These are phyloP conservation scores for Phenacoccus solenopsis DNA, from an alignment of 1,140 invertebrate species.

Conservation along the genomic window DNA sequence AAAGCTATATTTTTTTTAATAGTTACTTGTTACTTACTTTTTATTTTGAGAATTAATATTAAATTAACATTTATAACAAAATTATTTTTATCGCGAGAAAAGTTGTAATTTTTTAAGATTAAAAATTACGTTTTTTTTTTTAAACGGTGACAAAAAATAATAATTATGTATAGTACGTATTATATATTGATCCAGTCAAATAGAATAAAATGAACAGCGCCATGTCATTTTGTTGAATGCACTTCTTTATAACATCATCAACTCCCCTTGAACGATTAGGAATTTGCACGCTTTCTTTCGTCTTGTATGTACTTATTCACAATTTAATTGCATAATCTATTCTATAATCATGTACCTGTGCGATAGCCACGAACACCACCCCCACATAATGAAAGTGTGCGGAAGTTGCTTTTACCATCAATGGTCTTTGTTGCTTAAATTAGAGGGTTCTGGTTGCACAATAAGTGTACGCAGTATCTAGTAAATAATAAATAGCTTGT, in stretches of 20 bases:
- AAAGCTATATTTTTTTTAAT: too few relatives aligned
- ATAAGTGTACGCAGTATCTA: background rate
- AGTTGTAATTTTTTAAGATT: too few relatives aligned
- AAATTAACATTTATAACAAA: too few relatives aligned
- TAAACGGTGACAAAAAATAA: too few relatives aligned
- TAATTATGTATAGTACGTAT: too few relatives aligned
- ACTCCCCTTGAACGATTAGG: background rate
- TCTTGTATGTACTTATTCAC: background rate
- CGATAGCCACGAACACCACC: background rate
- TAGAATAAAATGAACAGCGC: background rate
- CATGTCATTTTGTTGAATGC: background rate
- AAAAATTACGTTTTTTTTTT: too few relatives aligned
- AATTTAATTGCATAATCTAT: background rate
- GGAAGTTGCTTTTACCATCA: background rate
- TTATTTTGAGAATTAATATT: too few relatives aligned
- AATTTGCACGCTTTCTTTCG: background rate
- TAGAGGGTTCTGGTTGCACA: background rate
- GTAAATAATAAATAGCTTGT: background rate
- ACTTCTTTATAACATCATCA: background rate
- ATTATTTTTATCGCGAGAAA: too few relatives aligned
- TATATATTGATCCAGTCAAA: background rate
- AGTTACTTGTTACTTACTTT: too few relatives aligned
- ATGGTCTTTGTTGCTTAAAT: slow-evolving; percentile 2
- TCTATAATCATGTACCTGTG: background rate
- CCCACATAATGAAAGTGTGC: slow-evolving; percentile 1